Conservation (phyloP, 2,113 vertebrate species). For the Embiotoca jacksoni region DNA sequence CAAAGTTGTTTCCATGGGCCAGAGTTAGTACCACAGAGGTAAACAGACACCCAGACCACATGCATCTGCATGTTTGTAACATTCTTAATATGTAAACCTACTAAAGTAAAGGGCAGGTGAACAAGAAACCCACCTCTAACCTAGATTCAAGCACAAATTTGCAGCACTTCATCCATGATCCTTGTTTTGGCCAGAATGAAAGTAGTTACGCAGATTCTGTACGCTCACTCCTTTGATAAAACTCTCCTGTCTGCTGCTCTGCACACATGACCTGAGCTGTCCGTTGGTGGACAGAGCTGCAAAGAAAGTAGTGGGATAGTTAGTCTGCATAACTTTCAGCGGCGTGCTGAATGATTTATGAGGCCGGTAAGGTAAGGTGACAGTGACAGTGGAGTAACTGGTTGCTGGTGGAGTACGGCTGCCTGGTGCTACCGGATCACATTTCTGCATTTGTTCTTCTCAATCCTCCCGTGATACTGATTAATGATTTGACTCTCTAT, state of each 20-base stretch:
- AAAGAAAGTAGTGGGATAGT: conserved; percentile 27
- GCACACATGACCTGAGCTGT: conserved; percentile 1
- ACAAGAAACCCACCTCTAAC: background rate
- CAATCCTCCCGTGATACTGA: conserved; percentile 72
- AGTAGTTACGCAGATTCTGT: background rate
- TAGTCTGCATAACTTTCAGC: conserved; percentile 71
- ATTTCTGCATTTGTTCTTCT: conserved; percentile 75
- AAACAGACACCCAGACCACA: conserved; percentile 34
- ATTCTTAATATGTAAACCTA: conserved; percentile 21
- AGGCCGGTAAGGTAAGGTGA: conserved; percentile 73
- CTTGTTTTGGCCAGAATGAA: conserved; percentile 15
- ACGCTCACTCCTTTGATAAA: background rate
- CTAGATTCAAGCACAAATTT: background rate
- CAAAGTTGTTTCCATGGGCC: conserved; percentile 51
- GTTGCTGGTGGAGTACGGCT: conserved; percentile 39
- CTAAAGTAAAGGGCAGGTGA: background rate
- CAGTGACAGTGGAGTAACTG: conserved; percentile 58
- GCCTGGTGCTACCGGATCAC: conserved; percentile 59
- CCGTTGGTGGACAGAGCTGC: conserved; percentile 8
- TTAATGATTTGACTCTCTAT: conserved; percentile 74
- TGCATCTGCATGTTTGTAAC: conserved; percentile 11
- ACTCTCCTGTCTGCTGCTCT: background rate
- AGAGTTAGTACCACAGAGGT: conserved; percentile 14
- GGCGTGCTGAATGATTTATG: conserved; percentile 82
- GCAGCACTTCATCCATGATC: conserved; percentile 8